A percentile compares a stretch with the other conserved stretches of the same genome.
Conservation (phyloP, 2,113 vertebrate species). For the Eudorcas thomsonii region DNA sequence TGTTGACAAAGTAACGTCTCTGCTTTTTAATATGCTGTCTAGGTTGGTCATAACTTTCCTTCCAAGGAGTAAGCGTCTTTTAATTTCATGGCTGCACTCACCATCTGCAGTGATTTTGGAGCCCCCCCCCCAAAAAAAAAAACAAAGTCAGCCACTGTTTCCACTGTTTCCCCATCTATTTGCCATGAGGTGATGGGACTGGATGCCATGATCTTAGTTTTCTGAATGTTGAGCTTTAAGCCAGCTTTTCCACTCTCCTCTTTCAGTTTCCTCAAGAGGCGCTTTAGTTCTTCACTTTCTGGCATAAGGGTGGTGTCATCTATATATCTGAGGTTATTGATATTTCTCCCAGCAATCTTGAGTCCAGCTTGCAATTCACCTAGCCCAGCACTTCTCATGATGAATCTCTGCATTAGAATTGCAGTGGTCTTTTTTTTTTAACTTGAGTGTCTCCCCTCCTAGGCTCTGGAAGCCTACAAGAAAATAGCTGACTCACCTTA, state of each 20-base stretch:
- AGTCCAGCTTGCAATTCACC: neutral
- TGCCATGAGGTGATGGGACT: neutral
- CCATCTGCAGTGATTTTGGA: neutral
- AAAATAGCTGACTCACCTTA: neutral
- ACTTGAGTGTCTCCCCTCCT: neutral
- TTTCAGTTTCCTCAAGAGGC: neutral
- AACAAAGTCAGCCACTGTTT: neutral
- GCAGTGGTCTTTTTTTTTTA: neutral
- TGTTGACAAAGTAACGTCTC: neutral
- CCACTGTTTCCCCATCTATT: neutral
- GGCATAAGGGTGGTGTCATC: neutral
- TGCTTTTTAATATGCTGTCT: neutral
- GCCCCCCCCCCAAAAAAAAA: rapidly evolving
- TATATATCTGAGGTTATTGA: neutral
- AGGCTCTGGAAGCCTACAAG: neutral
- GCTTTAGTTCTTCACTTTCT: neutral
- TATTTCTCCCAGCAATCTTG: neutral
- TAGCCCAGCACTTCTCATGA: neutral
- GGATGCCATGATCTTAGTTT: neutral
- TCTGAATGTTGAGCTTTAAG: neutral
- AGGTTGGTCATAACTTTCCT: neutral
- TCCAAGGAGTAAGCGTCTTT: neutral
- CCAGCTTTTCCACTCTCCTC: neutral
- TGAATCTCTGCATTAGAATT: neutral
- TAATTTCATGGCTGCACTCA: neutral